A percentile compares a stretch with the other conserved stretches of the same genome.
phyloP scores from a whole-genome alignment of 2,113 vertebrate species.

The Ctenomys sociabilis region DNA sequence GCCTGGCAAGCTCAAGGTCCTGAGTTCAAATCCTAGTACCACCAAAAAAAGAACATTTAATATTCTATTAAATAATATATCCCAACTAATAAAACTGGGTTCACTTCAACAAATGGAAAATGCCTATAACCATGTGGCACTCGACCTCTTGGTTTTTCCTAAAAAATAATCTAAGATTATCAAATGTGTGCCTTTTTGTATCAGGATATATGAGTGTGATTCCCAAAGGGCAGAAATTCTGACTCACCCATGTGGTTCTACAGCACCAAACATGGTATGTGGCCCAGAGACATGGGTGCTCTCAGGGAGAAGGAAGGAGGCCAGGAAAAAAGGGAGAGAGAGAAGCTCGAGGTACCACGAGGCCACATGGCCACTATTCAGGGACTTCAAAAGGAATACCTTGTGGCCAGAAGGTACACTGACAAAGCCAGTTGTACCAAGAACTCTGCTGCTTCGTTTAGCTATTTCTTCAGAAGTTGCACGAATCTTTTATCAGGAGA shows the following conservation, averaged over 20 bases:
- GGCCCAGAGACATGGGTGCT: neutral
- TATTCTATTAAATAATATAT: neutral
- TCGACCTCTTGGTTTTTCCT: neutral
- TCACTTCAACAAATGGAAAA: neutral
- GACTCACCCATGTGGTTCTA: neutral
- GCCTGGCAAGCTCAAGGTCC: too few species aligned
- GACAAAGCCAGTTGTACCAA: slow-evolving; percentile 24
- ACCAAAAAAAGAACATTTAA: neutral
- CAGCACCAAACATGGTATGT: neutral
- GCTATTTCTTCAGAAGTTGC: neutral
- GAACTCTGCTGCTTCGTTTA: neutral
- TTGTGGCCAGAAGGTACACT: neutral
- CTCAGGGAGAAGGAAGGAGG: neutral
- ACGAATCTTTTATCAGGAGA: neutral
- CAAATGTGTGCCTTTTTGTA: neutral
- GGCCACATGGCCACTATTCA: neutral
- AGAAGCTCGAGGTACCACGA: neutral
- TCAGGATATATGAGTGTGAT: neutral
- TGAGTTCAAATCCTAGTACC: too few species aligned
- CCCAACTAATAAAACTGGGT: neutral
- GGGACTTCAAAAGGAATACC: neutral
- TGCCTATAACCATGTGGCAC: neutral
- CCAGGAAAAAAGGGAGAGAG: neutral
- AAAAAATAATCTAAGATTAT: neutral
- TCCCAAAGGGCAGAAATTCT: neutral